Conservation (phyloP, 2,888 invertebrate species). For the Hirtodrosophila cameraria region DNA sequence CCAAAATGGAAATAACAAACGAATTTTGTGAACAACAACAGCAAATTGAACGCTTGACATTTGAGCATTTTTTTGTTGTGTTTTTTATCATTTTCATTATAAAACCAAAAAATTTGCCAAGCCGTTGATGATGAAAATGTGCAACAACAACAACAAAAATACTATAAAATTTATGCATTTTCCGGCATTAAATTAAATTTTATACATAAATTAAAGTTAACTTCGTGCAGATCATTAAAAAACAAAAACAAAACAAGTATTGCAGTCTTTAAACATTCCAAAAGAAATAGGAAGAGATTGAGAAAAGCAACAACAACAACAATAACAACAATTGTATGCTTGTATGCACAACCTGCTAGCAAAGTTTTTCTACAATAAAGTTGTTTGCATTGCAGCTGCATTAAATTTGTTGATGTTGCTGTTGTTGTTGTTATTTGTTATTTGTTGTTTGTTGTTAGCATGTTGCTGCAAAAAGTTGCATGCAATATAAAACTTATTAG, state of each 20-base stretch:
- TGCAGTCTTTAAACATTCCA: background rate
- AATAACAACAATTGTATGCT: slow-evolving; percentile 33
- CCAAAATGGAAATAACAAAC: slow-evolving; percentile 5
- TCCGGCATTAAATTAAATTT: slow-evolving; percentile 77
- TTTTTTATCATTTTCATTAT: slow-evolving; percentile 47
- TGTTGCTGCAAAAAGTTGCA: slow-evolving; percentile 57
- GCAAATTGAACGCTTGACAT: slow-evolving; percentile 57
- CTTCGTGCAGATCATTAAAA: slow-evolving; percentile 80
- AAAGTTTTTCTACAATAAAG: slow-evolving; percentile 53
- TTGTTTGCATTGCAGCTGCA: slow-evolving; percentile 63
- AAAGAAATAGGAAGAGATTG: slow-evolving; percentile 31
- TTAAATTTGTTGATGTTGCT: slow-evolving; percentile 20
- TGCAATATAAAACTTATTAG: slow-evolving; percentile 53
- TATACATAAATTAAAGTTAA: slow-evolving; percentile 80
- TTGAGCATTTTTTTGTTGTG: slow-evolving; percentile 25
- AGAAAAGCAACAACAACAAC: slow-evolving; percentile 11
- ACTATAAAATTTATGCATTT: slow-evolving; percentile 65
- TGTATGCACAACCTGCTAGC: slow-evolving; percentile 51
- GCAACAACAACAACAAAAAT: slow-evolving; percentile 15
- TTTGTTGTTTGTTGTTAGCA: slow-evolving; percentile 41
- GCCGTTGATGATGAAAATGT: slow-evolving; percentile 8
- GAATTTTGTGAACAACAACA: slow-evolving; percentile 26
- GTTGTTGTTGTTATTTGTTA: slow-evolving; percentile 16
- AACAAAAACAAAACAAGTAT: slow-evolving; percentile 13
- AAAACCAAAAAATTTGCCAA: slow-evolving; percentile 49